Conservation (phyloP, 2,888 invertebrate species). For the Ectemnius lituratus region DNA sequence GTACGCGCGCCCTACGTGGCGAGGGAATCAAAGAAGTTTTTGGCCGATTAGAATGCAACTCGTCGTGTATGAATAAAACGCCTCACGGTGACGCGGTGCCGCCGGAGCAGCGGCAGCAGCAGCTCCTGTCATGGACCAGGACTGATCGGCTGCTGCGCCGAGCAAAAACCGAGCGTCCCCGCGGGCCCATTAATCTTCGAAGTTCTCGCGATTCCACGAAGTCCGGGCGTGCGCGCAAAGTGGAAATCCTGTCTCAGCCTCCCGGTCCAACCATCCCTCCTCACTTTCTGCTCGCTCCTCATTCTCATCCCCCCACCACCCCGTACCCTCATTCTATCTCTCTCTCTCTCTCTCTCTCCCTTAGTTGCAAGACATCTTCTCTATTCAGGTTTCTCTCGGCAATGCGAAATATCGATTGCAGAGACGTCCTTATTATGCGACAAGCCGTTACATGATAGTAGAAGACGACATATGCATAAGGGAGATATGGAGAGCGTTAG, state of each 20-base stretch:
- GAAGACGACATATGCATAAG: slow-evolving; percentile 26
- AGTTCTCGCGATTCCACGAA: slow-evolving; percentile 54
- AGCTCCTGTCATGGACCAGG: slow-evolving; percentile 40
- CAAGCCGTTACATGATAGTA: slow-evolving; percentile 40
- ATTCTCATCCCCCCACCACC: not conserved
- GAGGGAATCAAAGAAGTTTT: slow-evolving; percentile 24
- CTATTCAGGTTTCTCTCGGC: slow-evolving; percentile 4
- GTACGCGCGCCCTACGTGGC: not conserved
- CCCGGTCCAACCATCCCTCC: slow-evolving; percentile 1
- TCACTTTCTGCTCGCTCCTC: not conserved
- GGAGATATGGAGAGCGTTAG: slow-evolving; percentile 12
- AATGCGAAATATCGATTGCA: slow-evolving; percentile 56
- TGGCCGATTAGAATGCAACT: slow-evolving; percentile 39
- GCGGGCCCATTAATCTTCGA: slow-evolving; percentile 53
- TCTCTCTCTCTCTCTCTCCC: too few relatives aligned
- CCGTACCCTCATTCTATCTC: too few relatives aligned
- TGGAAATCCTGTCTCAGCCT: slow-evolving; percentile 15
- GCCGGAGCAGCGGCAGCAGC: slow-evolving; percentile 33
- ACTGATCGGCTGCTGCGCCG: slow-evolving; percentile 38
- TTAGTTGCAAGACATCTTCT: not conserved
- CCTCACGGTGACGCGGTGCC: not conserved
- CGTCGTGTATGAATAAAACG: slow-evolving; percentile 37
- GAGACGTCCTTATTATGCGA: slow-evolving; percentile 54
- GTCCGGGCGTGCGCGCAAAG: slow-evolving; percentile 48
- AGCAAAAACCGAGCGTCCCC: slow-evolving; percentile 51